Base-by-base conservation (phyloP, 2,888 invertebrate species). In the Amphipoea lucens region DNA sequence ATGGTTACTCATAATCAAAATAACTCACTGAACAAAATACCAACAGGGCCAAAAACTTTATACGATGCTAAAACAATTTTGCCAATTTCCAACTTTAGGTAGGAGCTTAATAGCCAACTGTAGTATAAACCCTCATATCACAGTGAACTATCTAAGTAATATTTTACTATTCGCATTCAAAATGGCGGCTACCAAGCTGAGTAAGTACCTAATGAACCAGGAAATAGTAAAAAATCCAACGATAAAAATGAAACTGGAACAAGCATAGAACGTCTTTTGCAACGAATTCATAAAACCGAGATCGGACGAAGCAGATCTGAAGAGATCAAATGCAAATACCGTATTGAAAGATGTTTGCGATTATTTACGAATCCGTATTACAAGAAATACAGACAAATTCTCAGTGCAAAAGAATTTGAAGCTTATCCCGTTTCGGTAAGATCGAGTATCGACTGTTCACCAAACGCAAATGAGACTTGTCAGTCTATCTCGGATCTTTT, bases 51-150 rank as follows among this genome's bases (percentile, higher is more conserved):
- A 14, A 67, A 29, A 74, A 69, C 14, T 68, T 78, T 82, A 74
- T 74, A 77, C 17, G 70, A 63, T 45, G 20, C 42, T 51, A 20
- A 45, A 69, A 83, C 20, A 60, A 63, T 73, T 62, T 72, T 48
- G n/a, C 23, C 23, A 60, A 62, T 51, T 71, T 29, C 3, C 4
- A 54, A 82, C 62, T 48, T 67, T 23, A 75, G 12, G 29, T 66
- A 62, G 14, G 14, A 60, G 14, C 29, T 67, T 29, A 48, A 67
- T 57, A 75, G 63, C 67, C 11, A 40, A 42, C n/a, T 42, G 40
- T 17, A 74, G 36, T 69, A 81, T 76, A 74, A 84, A 81, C 74
- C 74, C 68, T 54, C 76, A 76, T 73, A 76, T 86, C 81, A 76
- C 77, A 68, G 48, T 17, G 42, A 63, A 67, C 76, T 62, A 66